Evolutionary conservation across 2,113 vertebrate species (phyloP).

Genomic region (Centropus bengalensis): DNA sequence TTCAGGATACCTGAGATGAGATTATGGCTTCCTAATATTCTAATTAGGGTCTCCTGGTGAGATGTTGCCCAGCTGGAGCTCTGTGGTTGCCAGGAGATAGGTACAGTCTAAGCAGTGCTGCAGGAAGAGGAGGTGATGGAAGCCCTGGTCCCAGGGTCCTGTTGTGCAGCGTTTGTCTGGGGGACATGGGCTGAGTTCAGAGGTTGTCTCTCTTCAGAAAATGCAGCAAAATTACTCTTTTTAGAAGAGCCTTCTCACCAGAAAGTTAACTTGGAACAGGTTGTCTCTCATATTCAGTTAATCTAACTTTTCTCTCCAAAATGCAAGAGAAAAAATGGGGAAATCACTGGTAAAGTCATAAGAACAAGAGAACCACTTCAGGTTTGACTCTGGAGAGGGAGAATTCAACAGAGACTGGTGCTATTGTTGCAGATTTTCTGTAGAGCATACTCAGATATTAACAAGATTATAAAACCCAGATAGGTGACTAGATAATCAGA

Average conservation of each 20-base stretch:
- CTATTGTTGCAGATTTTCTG: neutral
- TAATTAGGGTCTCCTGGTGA: accelerated
- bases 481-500: constrained; percentile 45
- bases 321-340: neutral
- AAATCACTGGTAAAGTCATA: neutral
- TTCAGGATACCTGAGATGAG: neutral
- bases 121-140: neutral
- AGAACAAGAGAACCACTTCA: neutral
- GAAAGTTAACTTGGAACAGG: neutral
- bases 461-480: constrained; percentile 30
- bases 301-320: neutral
- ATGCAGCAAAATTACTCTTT: neutral
- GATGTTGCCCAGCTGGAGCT: neutral
- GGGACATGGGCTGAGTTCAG: neutral
- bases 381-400: neutral
- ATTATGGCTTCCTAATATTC: neutral
- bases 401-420: neutral
- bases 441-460: neutral
- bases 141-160: accelerated
- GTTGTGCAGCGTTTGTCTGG: accelerated
- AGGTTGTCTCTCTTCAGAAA: neutral
- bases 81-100: neutral
- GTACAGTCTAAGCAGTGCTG: neutral
- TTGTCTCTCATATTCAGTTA: neutral
- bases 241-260: neutral